A percentile compares a stretch with the other conserved stretches of the same genome.
Conservation (phyloP, 2,113 vertebrate species). For the Amphilophus citrinellus region DNA sequence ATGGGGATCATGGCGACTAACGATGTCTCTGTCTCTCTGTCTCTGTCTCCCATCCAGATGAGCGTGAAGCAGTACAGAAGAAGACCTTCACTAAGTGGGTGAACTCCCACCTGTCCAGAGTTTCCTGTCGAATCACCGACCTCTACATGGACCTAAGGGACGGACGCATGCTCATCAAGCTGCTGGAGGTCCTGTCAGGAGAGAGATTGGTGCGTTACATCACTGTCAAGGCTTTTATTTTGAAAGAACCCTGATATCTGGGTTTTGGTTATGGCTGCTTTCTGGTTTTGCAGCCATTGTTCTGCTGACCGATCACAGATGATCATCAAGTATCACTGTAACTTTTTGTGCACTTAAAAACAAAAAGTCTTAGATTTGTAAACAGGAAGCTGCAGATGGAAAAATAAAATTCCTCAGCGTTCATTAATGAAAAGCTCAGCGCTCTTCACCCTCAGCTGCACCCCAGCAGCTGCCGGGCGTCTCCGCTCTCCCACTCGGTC, state of each 20-base stretch:
- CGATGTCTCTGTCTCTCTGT: slow-evolving; percentile 45
- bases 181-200: slow-evolving; percentile 93
- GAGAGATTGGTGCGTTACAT: slow-evolving; percentile 84
- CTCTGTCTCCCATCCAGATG: slow-evolving; percentile 80
- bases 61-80: slow-evolving; percentile 95
- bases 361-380: not conserved
- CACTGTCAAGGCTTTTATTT: not conserved
- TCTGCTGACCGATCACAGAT: not conserved
- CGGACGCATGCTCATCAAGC: slow-evolving; percentile 95
- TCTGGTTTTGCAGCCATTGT: not conserved
- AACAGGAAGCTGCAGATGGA: not conserved
- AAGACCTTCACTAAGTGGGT: slow-evolving; percentile 98
- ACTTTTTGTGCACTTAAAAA: not conserved
- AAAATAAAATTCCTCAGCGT: no score
- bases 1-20: not conserved
- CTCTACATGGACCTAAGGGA: slow-evolving; percentile 93
- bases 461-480: not conserved
- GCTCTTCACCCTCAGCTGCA: accelerated
- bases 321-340: no score
- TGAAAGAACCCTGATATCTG: slow-evolving; percentile 5
- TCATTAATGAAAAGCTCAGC: not conserved
- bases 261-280: not conserved
- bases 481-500: not conserved
- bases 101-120: slow-evolving; percentile 92
- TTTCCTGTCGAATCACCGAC: slow-evolving; percentile 93